Conservation (phyloP, 2,113 vertebrate genomes). For the Sinocyclocheilus maitianheensis region DNA sequence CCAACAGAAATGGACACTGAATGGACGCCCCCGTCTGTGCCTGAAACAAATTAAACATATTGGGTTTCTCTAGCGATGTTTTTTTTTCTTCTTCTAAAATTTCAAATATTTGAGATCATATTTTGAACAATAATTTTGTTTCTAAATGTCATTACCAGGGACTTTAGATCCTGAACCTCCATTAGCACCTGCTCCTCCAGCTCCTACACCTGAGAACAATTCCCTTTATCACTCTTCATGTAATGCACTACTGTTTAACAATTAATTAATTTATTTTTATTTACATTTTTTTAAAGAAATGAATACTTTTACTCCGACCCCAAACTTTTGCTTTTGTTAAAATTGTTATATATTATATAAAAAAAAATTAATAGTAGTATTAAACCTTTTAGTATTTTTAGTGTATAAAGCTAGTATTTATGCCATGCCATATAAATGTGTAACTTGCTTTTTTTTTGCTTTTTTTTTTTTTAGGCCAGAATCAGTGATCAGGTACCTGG, state of each 20-base stretch:
- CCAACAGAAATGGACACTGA: slow-evolving; percentile 48
- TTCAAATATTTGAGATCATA: neutral
- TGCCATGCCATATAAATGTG: neutral
- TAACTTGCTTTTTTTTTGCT: neutral
- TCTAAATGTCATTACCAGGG: slow-evolving; percentile 47
- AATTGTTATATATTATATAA: no score
- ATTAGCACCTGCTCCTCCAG: slow-evolving; percentile 50
- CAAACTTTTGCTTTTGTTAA: no score
- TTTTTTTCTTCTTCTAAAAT: neutral
- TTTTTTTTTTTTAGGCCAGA: neutral
- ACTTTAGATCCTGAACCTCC: slow-evolving; percentile 53
- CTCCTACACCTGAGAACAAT: slow-evolving; percentile 10
- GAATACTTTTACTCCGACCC: neutral
- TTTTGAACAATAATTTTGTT: neutral
- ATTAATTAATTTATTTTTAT: neutral
- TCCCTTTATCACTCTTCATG: neutral
- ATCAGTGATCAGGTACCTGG: slow-evolving; percentile 25
- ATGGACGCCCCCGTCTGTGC: slow-evolving; percentile 40
- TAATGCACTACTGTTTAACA: neutral
- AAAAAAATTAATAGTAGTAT: no score
- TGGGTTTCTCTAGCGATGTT: neutral
- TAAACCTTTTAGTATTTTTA: neutral
- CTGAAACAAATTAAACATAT: slow-evolving; percentile 19
- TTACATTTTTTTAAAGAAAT: neutral
- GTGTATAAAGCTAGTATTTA: neutral